These are phyloP conservation scores for Zygogramma bicolorata DNA, from an alignment of 2,888 invertebrate genomes.

Conservation along the genomic window DNA sequence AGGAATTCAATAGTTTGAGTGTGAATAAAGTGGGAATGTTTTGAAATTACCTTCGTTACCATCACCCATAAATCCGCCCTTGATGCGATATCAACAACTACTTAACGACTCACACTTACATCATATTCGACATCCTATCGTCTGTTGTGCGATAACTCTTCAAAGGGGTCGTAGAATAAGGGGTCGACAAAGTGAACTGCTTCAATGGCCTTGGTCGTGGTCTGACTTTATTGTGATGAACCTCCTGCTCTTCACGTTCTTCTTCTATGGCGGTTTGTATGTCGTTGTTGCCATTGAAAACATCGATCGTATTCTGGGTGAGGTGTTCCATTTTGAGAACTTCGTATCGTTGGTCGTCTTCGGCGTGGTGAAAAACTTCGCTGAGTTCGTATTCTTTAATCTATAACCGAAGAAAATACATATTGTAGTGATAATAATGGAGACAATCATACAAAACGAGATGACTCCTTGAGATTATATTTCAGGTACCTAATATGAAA, in stretches of 20 bases:
- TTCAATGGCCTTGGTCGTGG: constrained; percentile 52
- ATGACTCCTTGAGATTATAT: too few relatives aligned
- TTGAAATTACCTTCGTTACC: too few relatives aligned
- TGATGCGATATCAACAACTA: too few relatives aligned
- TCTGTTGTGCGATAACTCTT: constrained; percentile 47
- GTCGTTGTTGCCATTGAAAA: constrained; percentile 76
- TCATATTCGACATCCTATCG: constrained; percentile 59
- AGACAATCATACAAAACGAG: too few relatives aligned
- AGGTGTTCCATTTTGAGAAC: constrained; percentile 75
- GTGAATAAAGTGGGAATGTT: too few relatives aligned
- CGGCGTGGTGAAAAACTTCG: constrained; percentile 86
- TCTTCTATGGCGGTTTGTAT: constrained; percentile 85
- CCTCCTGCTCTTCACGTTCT: constrained; percentile 78
- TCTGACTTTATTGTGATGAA: constrained; percentile 56
- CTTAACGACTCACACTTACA: constrained; percentile 56
- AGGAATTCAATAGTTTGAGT: too few relatives aligned
- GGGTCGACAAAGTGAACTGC: constrained; percentile 52
- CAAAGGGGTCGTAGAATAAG: constrained; percentile 51
- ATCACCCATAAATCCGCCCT: too few relatives aligned
- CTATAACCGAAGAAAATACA: constrained; percentile 66
- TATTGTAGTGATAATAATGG: neutral
- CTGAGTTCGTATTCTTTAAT: constrained; percentile 89
- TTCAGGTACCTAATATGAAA: too few relatives aligned
- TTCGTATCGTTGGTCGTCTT: constrained; percentile 83
- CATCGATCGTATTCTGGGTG: constrained; percentile 71